Evolutionary conservation across 2,797 vertebrate species (phyloP).

Genomic region (Tympanoctomys barrerae): DNA sequence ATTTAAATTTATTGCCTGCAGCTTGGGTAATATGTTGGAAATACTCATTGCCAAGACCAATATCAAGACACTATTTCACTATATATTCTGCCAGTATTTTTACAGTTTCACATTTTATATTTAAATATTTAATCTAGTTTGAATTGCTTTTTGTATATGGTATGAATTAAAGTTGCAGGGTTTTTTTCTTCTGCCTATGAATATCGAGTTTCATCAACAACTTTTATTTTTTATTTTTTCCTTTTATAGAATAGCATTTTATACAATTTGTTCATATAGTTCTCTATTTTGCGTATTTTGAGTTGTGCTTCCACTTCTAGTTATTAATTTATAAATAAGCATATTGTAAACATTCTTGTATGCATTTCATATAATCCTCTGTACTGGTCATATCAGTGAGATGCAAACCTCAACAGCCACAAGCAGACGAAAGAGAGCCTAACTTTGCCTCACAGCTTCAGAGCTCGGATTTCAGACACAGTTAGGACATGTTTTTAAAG

Average conservation of each 20-base stretch:
- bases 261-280: neutral
- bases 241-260: neutral
- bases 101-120: neutral
- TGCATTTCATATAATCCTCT: neutral
- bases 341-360: neutral
- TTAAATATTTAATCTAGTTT: neutral
- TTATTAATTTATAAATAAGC: neutral
- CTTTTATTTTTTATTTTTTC: neutral
- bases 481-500: neutral
- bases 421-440: neutral
- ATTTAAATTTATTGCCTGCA: neutral
- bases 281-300: neutral
- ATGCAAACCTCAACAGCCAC: neutral
- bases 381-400: neutral
- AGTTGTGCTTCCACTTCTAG: neutral
- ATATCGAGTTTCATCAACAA: no score
- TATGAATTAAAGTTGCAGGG: no score
- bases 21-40: neutral
- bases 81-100: neutral
- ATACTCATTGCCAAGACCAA: neutral
- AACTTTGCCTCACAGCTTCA: neutral
- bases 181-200: no score
- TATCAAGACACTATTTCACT: neutral
- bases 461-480: neutral
- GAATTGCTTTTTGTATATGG: no score